Base-by-base conservation (phyloP, 2,888 invertebrate species). In the Hecatera dysodea region DNA sequence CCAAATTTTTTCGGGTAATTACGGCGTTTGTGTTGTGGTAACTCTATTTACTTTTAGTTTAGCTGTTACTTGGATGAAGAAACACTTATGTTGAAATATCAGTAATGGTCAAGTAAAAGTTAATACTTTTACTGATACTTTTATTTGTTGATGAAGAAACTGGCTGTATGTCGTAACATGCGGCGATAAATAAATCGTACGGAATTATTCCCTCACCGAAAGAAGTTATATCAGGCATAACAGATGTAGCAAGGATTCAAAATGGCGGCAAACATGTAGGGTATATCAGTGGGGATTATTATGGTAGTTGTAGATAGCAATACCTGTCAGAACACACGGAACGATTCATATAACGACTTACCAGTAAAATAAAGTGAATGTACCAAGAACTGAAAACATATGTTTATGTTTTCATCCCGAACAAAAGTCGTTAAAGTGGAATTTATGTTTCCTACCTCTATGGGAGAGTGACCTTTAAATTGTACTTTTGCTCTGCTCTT, bases 361-460 rank as follows among this genome's bases (percentile, higher is more conserved):
- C 4, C 33, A 36, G 19, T 48, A 29, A 76, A 56, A 61, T 19
- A 57, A 57, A 57, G 52, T 27, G 50, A 24, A 65, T 1, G 12
- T 27, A 66, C 12, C n/a, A 12, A 19, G 53, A 36, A 72, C 19
- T 44, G 67, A 48, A 75, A 53, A 66, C 53, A 67, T 39, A n/a
- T 56, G 55, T 68, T 68, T 61, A 59, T 53, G 56, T 65, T 78
- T 78, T 39, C 59, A 42, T 50, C 17, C 5, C 19, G 46, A 7
- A 46, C 42, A 27, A 33, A 64, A 76, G 72, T 62, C 61, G 78
- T 76, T 72, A 66, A 62, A 36, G 15, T 12, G 19, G 53, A 62
- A 67, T 76, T 72, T 76, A 76, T 67, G 75, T 27, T 44, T 76
- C 63, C 48, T 50, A 70, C 27, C 17, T 36, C 5, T 36, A 60